phyloP scores from a whole-genome alignment of 1,140 invertebrate genomes.

The Bombus huntii region DNA sequence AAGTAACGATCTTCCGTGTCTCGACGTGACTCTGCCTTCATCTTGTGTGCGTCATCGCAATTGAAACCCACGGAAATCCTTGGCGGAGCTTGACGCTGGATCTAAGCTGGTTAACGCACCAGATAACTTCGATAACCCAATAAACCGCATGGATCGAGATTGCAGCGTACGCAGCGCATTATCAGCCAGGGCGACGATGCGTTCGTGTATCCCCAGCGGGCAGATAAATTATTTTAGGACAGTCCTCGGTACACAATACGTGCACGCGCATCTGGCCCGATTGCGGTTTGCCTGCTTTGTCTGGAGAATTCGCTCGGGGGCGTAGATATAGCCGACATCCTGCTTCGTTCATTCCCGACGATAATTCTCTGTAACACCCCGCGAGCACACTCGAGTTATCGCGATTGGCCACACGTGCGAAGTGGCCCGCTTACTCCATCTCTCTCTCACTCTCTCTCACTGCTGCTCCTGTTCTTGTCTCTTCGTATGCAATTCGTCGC shows the following conservation, averaged over 20 bases:
- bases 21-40: background rate
- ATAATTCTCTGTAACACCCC: constrained; percentile 60
- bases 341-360: constrained; percentile 67
- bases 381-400: constrained; percentile 64
- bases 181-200: constrained; percentile 31
- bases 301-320: constrained; percentile 72
- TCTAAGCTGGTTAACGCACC: constrained; percentile 22
- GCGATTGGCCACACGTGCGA: constrained; percentile 69
- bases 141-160: constrained; percentile 57
- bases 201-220: constrained; percentile 25
- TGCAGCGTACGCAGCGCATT: constrained; percentile 44
- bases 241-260: constrained; percentile 56
- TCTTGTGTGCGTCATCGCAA: background rate
- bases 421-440: constrained; percentile 42
- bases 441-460: background rate
- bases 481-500: background rate
- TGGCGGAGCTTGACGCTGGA: background rate
- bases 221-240: constrained; percentile 68
- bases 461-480: background rate
- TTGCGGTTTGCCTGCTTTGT: constrained; percentile 66
- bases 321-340: constrained; percentile 73
- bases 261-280: constrained; percentile 58
- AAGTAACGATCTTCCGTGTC: background rate
- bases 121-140: constrained; percentile 65
- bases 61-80: constrained; percentile 30